phyloP scores from a whole-genome alignment of 2,888 invertebrate species.

The Ephialtes manifestator region DNA sequence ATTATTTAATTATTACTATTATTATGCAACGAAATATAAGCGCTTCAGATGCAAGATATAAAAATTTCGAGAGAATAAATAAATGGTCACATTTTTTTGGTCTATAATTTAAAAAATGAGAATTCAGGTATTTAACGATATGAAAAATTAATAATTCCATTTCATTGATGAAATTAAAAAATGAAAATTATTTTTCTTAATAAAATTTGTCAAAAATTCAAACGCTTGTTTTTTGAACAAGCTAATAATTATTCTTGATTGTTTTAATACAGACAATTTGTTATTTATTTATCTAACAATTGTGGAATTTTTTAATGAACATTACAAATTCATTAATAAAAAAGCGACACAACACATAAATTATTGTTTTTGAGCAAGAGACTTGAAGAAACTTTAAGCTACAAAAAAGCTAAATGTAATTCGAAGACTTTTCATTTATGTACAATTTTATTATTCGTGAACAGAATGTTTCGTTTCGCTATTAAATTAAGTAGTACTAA shows the following conservation, averaged over 20 bases:
- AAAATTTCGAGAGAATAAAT: background rate
- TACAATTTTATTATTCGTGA: slow-evolving; percentile 35
- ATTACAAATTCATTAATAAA: background rate
- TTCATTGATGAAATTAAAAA: background rate
- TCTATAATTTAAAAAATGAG: background rate
- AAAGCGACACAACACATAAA: background rate
- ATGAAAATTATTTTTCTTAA: background rate
- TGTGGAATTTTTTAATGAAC: background rate
- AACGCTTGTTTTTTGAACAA: background rate
- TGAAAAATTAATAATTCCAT: background rate
- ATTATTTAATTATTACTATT: slow-evolving; percentile 38
- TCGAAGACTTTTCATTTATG: slow-evolving; percentile 36
- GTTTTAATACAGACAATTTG: background rate
- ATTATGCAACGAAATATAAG: slow-evolving; percentile 30
- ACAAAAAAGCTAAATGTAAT: slow-evolving; percentile 10
- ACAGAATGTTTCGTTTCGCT: background rate
- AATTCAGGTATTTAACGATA: background rate
- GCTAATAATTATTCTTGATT: background rate
- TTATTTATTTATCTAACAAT: background rate
- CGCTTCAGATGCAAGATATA: background rate
- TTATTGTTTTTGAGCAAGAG: background rate
- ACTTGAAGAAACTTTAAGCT: slow-evolving; percentile 2
- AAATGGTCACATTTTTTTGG: background rate
- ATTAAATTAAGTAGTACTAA: slow-evolving; percentile 5
- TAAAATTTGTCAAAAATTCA: background rate